Evolutionary conservation across 2,797 vertebrate species (phyloP), one percentile per base, ranked within the genome.

Genomic region (Sebastes variabilis): DNA sequence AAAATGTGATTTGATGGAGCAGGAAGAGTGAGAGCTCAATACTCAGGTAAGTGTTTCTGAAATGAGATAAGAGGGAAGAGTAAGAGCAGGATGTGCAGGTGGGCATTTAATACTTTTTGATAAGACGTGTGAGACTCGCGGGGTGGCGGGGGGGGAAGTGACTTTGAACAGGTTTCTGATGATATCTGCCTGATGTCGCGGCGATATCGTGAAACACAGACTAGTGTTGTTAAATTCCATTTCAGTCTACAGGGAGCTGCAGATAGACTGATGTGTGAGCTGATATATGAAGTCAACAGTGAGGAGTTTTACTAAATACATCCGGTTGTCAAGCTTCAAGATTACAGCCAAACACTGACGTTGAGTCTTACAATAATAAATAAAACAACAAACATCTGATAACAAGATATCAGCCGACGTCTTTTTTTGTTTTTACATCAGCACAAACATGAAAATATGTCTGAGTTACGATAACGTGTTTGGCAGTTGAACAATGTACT

Each of bases 51-150:
- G 87, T 84, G 82, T 79, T 85, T 75, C 66, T 54, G 24, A 83
- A 88, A 90, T 90, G 66, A 86, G 90, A 92, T 88, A 76, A 85
- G 66, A 79, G 77, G 20, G 66, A 67, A 66, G 72, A 77, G 66
- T 25, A 29, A 83, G 68, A 82, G 81, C 72, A 25, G 82, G 79
- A 65, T n/a, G 73, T n/a, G 72, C 64, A 79, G 30, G 64, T 70
- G 67, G 73, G 56, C 62, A 52, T 83, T 85, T 81, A 66, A 90
- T 82, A 78, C 30, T 66, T 84, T 84, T 29, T 66, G 87, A 90
- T 89, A 80, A 75, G 73, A 68, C 22, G 12, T 1, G 46, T 1
- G 46, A 20, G 78, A 29, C 49, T 54, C 7, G 46, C 46, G 20
- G 11, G 8, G 30, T 73, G 61, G 2, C 12, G 38, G 4, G 5